Evolutionary conservation across 2,888 invertebrate genomes (phyloP), one percentile per base, ranked within the genome.

Genomic region (Campopleginae sp.): DNA sequence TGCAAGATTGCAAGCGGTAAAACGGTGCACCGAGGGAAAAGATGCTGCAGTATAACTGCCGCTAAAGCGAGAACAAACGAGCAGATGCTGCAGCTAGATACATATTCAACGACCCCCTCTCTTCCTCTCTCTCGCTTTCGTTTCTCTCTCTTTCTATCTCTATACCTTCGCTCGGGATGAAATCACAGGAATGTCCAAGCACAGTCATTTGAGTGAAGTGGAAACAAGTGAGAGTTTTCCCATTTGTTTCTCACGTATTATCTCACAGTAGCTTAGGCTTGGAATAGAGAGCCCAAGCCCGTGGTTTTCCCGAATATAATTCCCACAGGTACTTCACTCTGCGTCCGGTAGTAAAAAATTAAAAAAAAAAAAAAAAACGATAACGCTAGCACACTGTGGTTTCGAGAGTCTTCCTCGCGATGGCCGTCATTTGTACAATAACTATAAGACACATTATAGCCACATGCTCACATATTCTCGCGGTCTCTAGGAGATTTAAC

Each of bases 181-280:
- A 85, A 82, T 85, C 78, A 79, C 79, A 75, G 85, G 82, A 85
- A 82, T 82, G 85, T 79, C 85, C 75, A 71, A 82, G 85, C 85
- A 82, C 46, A 65, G 70, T 79, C 71, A 81, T 85, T 82, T 74
- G 48, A 75, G 82, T 51, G 78, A 81, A 44, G 78, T 75, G 54
- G 63, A 79, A 75, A 76, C 71, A 23, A 82, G 82, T 71, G 79
- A 82, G 82, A 79, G 75, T 85, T 66, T 65, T 66, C 63, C 77
- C 75, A 82, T 85, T 82, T 71, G 86, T 86, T 85, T 80, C 83
- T 83, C 83, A 82, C 80, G 77, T 83, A 86, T 80, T 86, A 83
- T 80, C 66, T 65, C 72, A 27, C 27, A 17, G 44, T n/a, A 23
- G 23, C 51, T n/a, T 27, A 27, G n/a, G 44, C 54, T 54, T 19